Percentiles rank a stretch among this genome's conserved stretches.
phyloP scores from a whole-genome alignment of 2,797 vertebrate genomes.

The Cryptoprocta ferox region DNA sequence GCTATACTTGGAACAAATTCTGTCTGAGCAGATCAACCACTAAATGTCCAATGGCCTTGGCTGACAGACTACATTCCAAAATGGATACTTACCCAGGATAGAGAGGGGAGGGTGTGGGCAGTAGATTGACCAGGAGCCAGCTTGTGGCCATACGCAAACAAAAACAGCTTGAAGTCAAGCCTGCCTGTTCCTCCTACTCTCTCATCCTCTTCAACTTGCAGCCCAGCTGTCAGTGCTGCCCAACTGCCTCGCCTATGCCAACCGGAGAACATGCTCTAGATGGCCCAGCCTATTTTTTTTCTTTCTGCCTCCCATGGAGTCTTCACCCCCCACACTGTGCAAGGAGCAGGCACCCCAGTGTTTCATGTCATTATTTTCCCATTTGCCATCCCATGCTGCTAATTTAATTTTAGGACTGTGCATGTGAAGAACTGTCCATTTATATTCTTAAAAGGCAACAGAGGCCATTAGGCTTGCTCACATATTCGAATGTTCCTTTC shows the following conservation, averaged over 20 bases:
- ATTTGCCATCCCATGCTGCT: background rate
- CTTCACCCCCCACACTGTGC: background rate
- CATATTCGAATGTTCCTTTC: slow-evolving; percentile 12
- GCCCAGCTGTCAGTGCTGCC: background rate
- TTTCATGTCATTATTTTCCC: background rate
- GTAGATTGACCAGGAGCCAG: background rate
- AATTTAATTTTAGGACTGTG: slow-evolving; percentile 18
- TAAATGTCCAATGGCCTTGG: background rate
- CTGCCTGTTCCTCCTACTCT: background rate
- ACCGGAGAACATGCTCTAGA: background rate
- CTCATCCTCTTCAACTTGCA: background rate
- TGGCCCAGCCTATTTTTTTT: background rate
- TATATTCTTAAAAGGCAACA: slow-evolving; percentile 51
- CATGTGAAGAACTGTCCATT: background rate
- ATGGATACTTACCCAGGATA: background rate
- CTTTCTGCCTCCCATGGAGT: background rate
- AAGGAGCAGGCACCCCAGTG: background rate
- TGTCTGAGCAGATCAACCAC: background rate
- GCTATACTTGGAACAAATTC: background rate
- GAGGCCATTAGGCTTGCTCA: background rate
- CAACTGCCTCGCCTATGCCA: background rate
- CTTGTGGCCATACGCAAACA: background rate
- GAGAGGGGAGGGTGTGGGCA: no score
- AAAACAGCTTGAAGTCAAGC: background rate
- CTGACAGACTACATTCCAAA: background rate